Base-by-base conservation (phyloP, 2,888 invertebrate genomes). In the Aleiodes testaceus region DNA sequence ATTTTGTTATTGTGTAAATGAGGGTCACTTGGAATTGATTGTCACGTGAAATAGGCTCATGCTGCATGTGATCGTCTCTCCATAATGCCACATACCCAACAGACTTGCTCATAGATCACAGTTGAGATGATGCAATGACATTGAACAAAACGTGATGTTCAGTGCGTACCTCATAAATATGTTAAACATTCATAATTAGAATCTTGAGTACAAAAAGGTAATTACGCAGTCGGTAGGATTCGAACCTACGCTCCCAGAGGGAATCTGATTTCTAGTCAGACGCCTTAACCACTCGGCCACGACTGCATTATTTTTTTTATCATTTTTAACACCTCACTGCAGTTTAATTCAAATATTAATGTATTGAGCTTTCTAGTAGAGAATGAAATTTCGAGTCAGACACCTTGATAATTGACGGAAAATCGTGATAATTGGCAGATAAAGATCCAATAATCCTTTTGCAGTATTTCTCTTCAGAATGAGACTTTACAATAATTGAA, bases 191-290 rank as follows among this genome's bases (percentile, higher is more conserved):
- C 26, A 5, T 26, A 5, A 26, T 26, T 26, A 26, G 26, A 26
- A 26, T 3, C 0, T 2, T 26, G 9, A 16, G 4, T 14, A 30
- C 55, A 66, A 61, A 44, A 52, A 61, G 18, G 44, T 44, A 12
- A 18, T 12, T 11, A 81, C 93, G 93, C 93, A 93, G 93, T 92
- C 93, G 92, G 93, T 93, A 93, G 93, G 93, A 93, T 92, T 93
- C 93, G 93, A 94, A 94, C 93, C 93, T 93, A 93, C 93, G 93
- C 93, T 93, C 93, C 93, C 93, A 93, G 93, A 93, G 93, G 93
- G 93, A 93, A 93, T 93, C 93, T 93, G 93, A 93, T 93, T 93
- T 93, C 93, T 92, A 93, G 93, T 93, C 93, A 93, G 93, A 93
- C 93, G 93, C 93, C 93, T 93, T 93, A 93, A 93, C 93, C 93